Percentiles rank a stretch among this genome's conserved stretches.
Conservation (phyloP, 1,140 invertebrate species). For the Grapholita molesta region DNA sequence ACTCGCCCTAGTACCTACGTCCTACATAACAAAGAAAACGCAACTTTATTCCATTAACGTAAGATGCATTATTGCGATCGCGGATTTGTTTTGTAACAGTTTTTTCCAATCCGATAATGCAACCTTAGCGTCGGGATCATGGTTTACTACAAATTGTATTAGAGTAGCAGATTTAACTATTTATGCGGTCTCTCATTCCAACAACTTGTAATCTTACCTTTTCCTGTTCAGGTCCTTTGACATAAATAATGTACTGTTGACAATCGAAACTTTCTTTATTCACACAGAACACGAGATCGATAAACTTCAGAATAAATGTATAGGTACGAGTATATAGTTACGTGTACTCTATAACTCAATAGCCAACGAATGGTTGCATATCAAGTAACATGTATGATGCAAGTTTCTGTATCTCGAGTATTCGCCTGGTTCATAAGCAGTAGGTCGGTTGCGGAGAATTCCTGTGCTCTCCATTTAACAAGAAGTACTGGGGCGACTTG, state of each 20-base stretch:
- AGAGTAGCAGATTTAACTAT: conserved; percentile 74
- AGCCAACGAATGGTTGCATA: not conserved
- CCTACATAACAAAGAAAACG: conserved; percentile 44
- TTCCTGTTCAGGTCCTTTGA: not conserved
- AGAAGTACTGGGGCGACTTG: not conserved
- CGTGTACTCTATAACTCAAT: not conserved
- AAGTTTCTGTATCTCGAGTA: conserved; percentile 30
- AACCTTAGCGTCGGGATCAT: conserved; percentile 73
- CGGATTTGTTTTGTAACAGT: conserved; percentile 56
- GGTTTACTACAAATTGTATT: conserved; percentile 77
- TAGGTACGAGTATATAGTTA: no score
- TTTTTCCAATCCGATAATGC: conserved; percentile 76
- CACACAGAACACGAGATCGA: not conserved
- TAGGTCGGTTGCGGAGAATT: conserved; percentile 53
- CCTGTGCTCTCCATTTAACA: conserved; percentile 40
- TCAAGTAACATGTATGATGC: not conserved
- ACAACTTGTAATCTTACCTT: conserved; percentile 7
- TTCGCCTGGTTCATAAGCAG: no score
- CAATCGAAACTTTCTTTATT: not conserved
- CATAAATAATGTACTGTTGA: conserved; percentile 7
- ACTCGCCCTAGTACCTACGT: conserved; percentile 57
- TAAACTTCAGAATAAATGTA: not conserved
- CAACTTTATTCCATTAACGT: conserved; percentile 38
- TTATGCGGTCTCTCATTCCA: conserved; percentile 43
- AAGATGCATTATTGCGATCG: conserved; percentile 46